Evolutionary conservation across 2,888 invertebrate genomes (phyloP).

Genomic region (Callosobruchus maculatus): DNA sequence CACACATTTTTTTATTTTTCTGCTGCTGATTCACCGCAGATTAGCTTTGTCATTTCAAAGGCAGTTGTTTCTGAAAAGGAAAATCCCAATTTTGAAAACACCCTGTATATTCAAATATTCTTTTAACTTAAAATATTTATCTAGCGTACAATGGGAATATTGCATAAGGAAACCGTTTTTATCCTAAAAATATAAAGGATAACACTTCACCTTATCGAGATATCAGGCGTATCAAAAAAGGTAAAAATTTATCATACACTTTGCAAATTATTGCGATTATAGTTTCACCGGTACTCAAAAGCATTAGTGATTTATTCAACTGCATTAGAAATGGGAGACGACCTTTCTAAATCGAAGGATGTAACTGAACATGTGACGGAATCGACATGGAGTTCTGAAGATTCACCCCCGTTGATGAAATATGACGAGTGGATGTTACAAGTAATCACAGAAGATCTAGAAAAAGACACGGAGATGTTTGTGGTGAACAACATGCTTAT

Average conservation of each 20-base stretch:
- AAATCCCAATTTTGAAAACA: no score
- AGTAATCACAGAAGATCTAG: slow-evolving; percentile 59
- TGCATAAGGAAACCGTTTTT: no score
- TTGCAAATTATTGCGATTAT: neutral
- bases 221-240: neutral
- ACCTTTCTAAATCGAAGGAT: neutral
- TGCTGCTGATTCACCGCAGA: no score
- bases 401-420: slow-evolving; percentile 16
- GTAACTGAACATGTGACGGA: neutral
- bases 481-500: slow-evolving; percentile 73
- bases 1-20: no score
- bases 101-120: no score
- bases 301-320: neutral
- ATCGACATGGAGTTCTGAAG: neutral
- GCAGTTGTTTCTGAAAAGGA: no score
- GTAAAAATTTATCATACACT: neutral
- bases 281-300: neutral
- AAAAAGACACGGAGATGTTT: slow-evolving; percentile 63
- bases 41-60: no score
- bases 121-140: no score
- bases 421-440: slow-evolving; percentile 57
- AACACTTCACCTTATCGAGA: neutral
- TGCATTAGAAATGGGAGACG: neutral
- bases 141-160: no score
- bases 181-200: no score